Conservation (phyloP, 2,888 invertebrate genomes). For the Heterodera filipjevi region DNA sequence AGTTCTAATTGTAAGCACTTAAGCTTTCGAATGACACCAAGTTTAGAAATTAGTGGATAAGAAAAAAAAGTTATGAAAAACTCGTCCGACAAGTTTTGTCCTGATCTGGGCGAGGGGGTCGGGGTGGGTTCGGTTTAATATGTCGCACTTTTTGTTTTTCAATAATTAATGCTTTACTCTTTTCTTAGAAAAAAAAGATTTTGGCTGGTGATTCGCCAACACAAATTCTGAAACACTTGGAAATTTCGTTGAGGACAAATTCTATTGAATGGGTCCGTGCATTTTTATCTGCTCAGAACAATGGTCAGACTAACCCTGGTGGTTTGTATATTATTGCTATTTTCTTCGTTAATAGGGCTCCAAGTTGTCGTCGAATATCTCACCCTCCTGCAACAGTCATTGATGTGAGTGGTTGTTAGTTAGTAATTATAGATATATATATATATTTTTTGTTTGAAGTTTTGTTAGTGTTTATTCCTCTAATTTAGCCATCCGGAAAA, state of each 20-base stretch:
- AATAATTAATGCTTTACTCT: background rate
- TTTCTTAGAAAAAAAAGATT: conserved; percentile 67
- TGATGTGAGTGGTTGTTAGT: conserved; percentile 67
- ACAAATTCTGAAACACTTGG: conserved; percentile 85
- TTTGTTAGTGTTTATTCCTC: background rate
- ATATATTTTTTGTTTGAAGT: no score
- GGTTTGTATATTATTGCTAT: background rate
- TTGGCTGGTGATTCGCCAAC: conserved; percentile 81
- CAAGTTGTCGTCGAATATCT: conserved; percentile 96
- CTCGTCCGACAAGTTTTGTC: no score
- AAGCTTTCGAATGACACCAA: background rate
- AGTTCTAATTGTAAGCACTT: no score
- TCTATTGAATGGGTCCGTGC: conserved; percentile 99
- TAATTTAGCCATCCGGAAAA: background rate
- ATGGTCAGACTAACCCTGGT: conserved; percentile 72
- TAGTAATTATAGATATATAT: no score
- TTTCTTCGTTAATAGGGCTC: conserved; percentile 67
- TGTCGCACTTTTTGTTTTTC: no score
- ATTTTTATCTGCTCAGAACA: conserved; percentile 92
- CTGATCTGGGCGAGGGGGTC: no score
- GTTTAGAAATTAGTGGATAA: no score
- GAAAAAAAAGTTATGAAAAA: no score
- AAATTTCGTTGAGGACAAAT: conserved; percentile 70
- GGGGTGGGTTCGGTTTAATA: no score
- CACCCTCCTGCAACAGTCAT: conserved; percentile 75